Evolutionary conservation across 2,797 vertebrate genomes (phyloP), one percentile per base, ranked within the genome.

Genomic region (Decapterus maruadsi): DNA sequence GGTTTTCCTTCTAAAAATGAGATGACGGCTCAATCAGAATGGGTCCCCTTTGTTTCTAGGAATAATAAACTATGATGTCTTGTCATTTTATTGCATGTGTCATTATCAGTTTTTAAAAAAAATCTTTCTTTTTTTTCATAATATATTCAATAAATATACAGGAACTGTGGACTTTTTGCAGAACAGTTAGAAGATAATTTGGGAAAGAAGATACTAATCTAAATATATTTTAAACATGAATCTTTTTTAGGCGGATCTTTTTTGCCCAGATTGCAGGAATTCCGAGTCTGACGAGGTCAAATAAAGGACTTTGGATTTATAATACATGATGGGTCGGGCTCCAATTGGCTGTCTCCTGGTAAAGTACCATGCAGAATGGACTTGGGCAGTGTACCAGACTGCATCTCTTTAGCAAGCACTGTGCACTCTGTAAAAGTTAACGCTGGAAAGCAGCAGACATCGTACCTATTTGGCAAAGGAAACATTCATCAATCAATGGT

Each of bases 101-200:
- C 77, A 75, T 69, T 78, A 75, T 72, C 75, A 38, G 34, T 81
- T 78, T 71, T 29, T 78, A 86, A 88, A 87, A 87, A 84, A 59
- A 45, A 45, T 20, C 9, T 64, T 70, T 68, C 6, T 6, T 36
- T 36, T 8, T 36, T 65, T 89, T 82, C 84, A 90, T 68, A 81
- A 92, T 85, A 84, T 90, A 81, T 90, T 94, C 86, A 94, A 94
- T 94, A 93, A 94, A 94, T 93, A 94, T 88, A 92, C 91, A 91
- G 81, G 84, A 86, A 85, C 68, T 6, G 70, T 82, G 56, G 59
- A 82, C 55, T 67, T 71, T 77, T 62, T 72, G 78, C 81, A 8
- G 17, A 68, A 81, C 50, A 87, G 51, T 54, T 54, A 29, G 71
- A 83, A 78, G 56, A 76, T 57, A 54, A 67, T 77, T 71, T 60